A percentile compares a stretch with the other conserved stretches of the same genome.
Evolutionary conservation across 2,797 vertebrate species (phyloP).

Genomic region (Pseudocheirus occidentalis): DNA sequence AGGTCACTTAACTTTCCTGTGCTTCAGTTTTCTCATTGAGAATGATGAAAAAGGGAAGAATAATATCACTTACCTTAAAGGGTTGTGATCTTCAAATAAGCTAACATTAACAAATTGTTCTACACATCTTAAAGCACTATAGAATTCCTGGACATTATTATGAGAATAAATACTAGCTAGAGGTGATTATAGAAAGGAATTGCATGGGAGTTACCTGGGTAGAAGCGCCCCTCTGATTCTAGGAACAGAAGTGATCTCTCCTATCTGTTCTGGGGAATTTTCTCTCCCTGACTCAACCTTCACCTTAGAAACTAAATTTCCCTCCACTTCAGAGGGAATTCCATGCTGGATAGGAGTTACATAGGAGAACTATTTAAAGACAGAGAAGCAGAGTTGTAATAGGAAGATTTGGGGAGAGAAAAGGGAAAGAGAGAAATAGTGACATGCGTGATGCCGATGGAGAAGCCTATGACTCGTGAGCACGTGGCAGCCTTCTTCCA

Average conservation of each 20-base stretch:
- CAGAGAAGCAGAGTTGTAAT: neutral
- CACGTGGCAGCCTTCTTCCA: neutral
- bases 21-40: neutral
- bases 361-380: neutral
- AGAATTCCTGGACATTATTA: neutral
- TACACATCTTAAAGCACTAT: neutral
- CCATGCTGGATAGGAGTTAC: neutral
- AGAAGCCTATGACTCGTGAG: neutral
- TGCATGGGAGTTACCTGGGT: neutral
- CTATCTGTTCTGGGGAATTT: neutral
- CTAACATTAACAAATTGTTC: neutral
- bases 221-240: neutral
- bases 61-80: neutral
- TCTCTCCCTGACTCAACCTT: neutral
- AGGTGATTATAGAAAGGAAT: neutral
- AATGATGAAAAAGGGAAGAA: neutral
- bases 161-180: neutral
- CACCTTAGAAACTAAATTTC: neutral
- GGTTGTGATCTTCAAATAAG: neutral
- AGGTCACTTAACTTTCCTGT: neutral
- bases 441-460: neutral
- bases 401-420: neutral
- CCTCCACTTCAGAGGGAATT: neutral
- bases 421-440: neutral
- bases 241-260: neutral